A percentile compares a stretch with the other conserved stretches of the same genome.
Conservation (phyloP, 2,113 vertebrate genomes). For the Loxodonta africana region DNA sequence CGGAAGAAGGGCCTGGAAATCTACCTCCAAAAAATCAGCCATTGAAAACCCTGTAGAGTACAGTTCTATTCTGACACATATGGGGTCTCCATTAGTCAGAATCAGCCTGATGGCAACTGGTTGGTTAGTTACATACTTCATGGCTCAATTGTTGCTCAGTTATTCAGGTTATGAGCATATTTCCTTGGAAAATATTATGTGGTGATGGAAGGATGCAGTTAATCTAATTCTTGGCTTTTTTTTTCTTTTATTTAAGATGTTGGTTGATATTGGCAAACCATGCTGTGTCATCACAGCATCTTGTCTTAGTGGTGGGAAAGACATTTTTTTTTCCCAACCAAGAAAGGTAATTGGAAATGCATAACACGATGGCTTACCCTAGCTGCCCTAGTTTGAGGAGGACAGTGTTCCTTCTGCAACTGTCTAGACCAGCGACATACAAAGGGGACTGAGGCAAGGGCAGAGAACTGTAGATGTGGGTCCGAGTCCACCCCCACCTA, state of each 20-base stretch:
- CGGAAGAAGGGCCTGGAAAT: no score
- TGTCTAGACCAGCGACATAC: neutral
- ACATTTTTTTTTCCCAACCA: neutral
- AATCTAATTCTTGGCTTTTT: neutral
- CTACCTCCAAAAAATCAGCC: no score
- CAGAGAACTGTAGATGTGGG: neutral
- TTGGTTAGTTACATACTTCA: neutral
- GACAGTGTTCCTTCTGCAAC: neutral
- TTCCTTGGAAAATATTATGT: neutral
- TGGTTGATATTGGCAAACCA: no score
- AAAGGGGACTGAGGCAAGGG: neutral
- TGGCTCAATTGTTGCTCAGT: neutral
- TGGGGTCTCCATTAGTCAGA: no score
- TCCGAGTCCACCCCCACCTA: no score
- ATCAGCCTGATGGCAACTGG: no score
- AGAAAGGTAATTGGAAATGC: neutral
- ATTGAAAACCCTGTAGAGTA: no score
- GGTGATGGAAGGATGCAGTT: neutral
- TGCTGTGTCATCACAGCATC: fast-evolving
- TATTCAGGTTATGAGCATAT: no score
- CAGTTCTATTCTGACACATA: no score
- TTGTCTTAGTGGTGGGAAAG: neutral
- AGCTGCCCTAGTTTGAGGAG: neutral
- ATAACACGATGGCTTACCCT: fast-evolving
- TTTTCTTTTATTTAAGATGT: neutral